phyloP scores from a whole-genome alignment of 2,113 vertebrate species.

The Macquaria ambigua region DNA sequence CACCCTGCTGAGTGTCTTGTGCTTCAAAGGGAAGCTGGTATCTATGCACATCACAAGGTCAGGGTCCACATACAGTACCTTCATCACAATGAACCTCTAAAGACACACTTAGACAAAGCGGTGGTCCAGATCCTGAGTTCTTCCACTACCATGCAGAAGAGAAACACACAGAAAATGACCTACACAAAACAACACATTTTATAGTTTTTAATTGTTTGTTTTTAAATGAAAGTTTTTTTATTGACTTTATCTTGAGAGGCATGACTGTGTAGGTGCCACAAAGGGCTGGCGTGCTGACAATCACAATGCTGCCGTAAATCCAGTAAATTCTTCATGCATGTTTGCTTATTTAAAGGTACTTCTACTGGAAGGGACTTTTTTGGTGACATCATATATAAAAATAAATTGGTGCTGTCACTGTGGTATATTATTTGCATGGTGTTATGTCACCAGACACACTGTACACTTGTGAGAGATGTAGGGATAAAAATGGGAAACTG shows the following conservation, averaged over 20 bases:
- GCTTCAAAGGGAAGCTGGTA: neutral
- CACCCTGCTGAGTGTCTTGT: slow-evolving; percentile 13
- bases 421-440: neutral
- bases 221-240: neutral
- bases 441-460: neutral
- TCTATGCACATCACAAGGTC: neutral
- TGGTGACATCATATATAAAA: neutral
- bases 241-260: neutral
- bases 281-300: neutral
- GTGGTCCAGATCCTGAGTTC: too few species aligned
- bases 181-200: too few species aligned
- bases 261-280: neutral
- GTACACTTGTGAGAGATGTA: neutral
- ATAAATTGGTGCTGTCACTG: neutral
- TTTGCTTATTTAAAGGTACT: neutral
- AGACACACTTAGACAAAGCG: neutral
- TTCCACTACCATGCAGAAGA: too few species aligned
- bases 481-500: neutral
- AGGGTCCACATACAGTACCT: neutral
- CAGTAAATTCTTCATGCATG: neutral
- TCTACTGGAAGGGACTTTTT: neutral
- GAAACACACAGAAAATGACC: too few species aligned
- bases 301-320: neutral
- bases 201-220: too few species aligned
- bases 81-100: neutral